These are phyloP conservation scores for Philaethria dido DNA, from an alignment of 2,888 invertebrate species.

Conservation along the genomic window DNA sequence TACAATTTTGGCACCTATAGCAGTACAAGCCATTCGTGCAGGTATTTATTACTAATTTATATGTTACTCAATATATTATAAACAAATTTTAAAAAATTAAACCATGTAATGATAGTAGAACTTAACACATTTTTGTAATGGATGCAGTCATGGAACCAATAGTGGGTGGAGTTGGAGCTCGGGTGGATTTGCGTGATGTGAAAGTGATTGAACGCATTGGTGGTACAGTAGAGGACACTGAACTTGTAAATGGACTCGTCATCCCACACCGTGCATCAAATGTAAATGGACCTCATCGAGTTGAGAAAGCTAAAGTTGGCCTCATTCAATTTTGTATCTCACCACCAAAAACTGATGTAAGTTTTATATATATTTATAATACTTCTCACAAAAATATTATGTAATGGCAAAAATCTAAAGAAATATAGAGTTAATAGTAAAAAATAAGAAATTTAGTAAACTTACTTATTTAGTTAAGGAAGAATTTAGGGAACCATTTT, in stretches of 20 bases:
- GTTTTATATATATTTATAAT: constrained; percentile 51
- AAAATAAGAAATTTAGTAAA: too few species aligned
- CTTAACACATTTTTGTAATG: neutral
- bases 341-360: constrained; percentile 98
- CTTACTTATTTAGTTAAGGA: too few species aligned
- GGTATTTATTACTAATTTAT: constrained; percentile 73
- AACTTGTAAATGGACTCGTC: constrained; percentile 97
- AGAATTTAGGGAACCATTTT: too few species aligned
- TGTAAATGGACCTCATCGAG: constrained; percentile 94
- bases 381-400: too few species aligned
- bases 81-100: neutral
- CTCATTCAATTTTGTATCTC: constrained; percentile 99
- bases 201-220: constrained; percentile 98
- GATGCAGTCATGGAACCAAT: constrained; percentile 79
- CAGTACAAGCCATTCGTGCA: constrained; percentile 97
- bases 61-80: neutral
- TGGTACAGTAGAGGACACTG: constrained; percentile 98
- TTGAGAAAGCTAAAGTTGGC: constrained; percentile 99
- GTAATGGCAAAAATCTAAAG: too few species aligned
- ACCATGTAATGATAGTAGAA: neutral
- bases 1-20: constrained; percentile 96
- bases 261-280: constrained; percentile 95
- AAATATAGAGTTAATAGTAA: too few species aligned
- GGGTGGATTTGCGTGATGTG: constrained; percentile 97
- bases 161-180: constrained; percentile 82